Evolutionary conservation across 1,140 invertebrate genomes (phyloP), one percentile per base, ranked within the genome.

Genomic region (Delia radicum): DNA sequence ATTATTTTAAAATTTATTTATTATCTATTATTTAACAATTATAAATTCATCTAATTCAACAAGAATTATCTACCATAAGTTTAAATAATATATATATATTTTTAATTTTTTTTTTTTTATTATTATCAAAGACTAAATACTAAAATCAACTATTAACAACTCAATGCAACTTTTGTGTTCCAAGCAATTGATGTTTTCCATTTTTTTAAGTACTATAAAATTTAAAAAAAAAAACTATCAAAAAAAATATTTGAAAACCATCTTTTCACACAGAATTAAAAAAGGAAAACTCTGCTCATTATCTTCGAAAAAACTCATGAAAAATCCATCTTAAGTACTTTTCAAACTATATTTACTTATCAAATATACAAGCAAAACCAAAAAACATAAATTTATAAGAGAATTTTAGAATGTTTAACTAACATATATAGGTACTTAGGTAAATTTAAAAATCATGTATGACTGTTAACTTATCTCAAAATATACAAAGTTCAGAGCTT

Each of bases 91-190:
- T 33, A 33, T 33, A 33, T 33, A 5, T 42, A 15, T 3, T 42
- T 42, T 42, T 42, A 5, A 42, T 3, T 15, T 10, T 3, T 33
- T 33, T 33, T 42, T 42, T 42, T 8, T 42, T 42, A 42, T n/a
- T n/a, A n/a, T n/a, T n/a, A n/a, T n/a, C n/a, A n/a, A n/a, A n/a
- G n/a, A n/a, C 37, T 5, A 42, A 42, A 42, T n/a, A 67, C 13
- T 67, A 18, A 69, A n/a, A 55, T 33, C 65, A 28, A 69, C 29
- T 37, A 37, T 33, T n/a, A 29, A 69, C 65, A 69, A 69, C 65
- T 69, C 65, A 69, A 69, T 37, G 65, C 65, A 69, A 69, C 48
- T 21, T 69, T 69, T 69, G 65, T 69, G 65, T 69, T 69, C 65
- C 65, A 69, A 37, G 65, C 65, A 69, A 69, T 69, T 69, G 1